These are phyloP conservation scores for Scyliorhinus canicula DNA, from an alignment of 2,797 vertebrate species.

Conservation along the genomic window DNA sequence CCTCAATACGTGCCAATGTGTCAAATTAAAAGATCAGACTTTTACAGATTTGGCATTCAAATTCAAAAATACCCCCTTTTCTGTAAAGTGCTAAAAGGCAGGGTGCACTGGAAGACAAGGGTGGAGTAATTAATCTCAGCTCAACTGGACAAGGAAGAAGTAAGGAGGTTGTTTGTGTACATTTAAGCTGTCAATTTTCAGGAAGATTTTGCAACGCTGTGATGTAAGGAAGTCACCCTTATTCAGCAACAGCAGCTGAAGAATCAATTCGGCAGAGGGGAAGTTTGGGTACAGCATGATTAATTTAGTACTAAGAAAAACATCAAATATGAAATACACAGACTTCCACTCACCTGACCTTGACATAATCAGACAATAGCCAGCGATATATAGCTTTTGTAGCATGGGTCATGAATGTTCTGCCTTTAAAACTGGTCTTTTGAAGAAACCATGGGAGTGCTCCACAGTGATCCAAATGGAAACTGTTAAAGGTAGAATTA, in stretches of 20 bases:
- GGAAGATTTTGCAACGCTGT: background rate
- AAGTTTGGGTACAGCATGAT: background rate
- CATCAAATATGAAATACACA: slow-evolving; percentile 7
- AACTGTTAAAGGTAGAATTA: slow-evolving; percentile 56
- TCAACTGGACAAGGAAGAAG: background rate
- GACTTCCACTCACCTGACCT: slow-evolving; percentile 76
- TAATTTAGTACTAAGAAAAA: background rate
- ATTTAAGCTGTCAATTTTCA: background rate
- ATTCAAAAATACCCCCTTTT: background rate
- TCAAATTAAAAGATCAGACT: background rate
- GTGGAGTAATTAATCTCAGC: background rate
- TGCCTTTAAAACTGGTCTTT: slow-evolving; percentile 94
- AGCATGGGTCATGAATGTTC: slow-evolving; percentile 93
- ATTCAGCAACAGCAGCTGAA: background rate
- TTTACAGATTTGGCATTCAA: background rate
- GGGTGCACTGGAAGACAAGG: background rate
- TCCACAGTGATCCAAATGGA: slow-evolving; percentile 92
- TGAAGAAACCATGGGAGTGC: slow-evolving; percentile 94
- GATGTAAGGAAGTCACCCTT: background rate
- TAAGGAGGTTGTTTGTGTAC: background rate
- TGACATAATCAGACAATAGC: slow-evolving; percentile 93
- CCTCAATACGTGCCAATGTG: background rate
- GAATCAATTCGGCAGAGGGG: background rate
- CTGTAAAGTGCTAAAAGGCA: background rate
- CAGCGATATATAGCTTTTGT: slow-evolving; percentile 96